A percentile compares a stretch with the other conserved stretches of the same genome.
Evolutionary conservation across 2,797 vertebrate species (phyloP).

Genomic region (Nyctalus aviator): DNA sequence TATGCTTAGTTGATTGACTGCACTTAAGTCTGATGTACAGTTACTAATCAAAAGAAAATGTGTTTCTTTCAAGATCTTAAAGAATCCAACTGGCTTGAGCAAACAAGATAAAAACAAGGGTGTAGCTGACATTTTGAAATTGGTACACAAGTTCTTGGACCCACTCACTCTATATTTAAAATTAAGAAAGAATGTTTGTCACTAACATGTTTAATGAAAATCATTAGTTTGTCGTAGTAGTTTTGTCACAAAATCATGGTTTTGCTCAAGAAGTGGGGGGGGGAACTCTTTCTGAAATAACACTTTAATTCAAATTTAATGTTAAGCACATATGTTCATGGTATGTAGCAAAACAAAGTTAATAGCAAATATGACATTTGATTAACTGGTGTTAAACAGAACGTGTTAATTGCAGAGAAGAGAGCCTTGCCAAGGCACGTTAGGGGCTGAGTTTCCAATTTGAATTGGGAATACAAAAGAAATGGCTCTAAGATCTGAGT

Average conservation of each 20-base stretch:
- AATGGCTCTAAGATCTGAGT: slow-evolving; percentile 60
- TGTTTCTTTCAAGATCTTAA: slow-evolving; percentile 69
- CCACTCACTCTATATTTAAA: slow-evolving; percentile 69
- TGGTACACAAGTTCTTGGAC: slow-evolving; percentile 78
- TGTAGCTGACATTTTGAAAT: slow-evolving; percentile 77
- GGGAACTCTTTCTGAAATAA: slow-evolving; percentile 65
- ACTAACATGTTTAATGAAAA: slow-evolving; percentile 78
- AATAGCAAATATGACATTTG: slow-evolving; percentile 50
- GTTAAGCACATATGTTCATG: slow-evolving; percentile 62
- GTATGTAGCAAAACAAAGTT: slow-evolving; percentile 64
- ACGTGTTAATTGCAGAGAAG: slow-evolving; percentile 63
- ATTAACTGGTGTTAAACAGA: slow-evolving; percentile 69
- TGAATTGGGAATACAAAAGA: slow-evolving; percentile 70
- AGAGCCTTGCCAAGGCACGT: slow-evolving; percentile 65
- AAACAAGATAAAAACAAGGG: slow-evolving; percentile 81
- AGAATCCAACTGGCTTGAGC: slow-evolving; percentile 73
- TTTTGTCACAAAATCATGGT: slow-evolving; percentile 76
- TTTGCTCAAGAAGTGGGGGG: slow-evolving; percentile 61
- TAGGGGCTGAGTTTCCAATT: slow-evolving; percentile 67
- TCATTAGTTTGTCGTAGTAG: slow-evolving; percentile 74
- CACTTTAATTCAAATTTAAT: slow-evolving; percentile 71
- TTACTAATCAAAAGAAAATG: slow-evolving; percentile 78
- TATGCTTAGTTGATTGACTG: neutral
- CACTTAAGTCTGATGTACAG: slow-evolving; percentile 8
- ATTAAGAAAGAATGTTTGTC: slow-evolving; percentile 79